Conservation (phyloP, 2,113 vertebrate genomes). For the Caretta caretta region DNA sequence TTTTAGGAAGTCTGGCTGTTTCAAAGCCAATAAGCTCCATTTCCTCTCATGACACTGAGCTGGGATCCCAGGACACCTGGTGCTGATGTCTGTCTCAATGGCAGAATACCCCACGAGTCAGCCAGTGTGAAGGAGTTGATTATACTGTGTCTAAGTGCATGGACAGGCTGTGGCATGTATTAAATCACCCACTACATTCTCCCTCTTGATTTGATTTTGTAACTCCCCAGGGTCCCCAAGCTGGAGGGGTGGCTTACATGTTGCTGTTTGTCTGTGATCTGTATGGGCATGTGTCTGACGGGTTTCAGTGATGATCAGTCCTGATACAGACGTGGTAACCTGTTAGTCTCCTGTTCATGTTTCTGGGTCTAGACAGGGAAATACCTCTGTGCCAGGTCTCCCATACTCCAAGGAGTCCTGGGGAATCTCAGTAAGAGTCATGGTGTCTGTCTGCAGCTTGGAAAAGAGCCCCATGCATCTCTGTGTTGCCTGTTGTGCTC, state of each 20-base stretch:
- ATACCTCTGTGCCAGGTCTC: not conserved
- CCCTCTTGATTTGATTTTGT: not conserved
- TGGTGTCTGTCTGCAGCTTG: not conserved
- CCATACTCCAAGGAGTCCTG: not conserved
- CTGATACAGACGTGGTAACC: not conserved
- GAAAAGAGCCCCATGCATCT: not conserved
- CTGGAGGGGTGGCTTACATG: not conserved
- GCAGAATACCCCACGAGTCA: not conserved
- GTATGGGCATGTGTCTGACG: not conserved
- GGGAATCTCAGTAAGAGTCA: rapidly evolving
- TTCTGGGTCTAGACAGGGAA: not conserved
- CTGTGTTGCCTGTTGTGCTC: not conserved
- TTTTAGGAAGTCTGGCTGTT: not conserved
- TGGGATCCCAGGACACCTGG: not conserved
- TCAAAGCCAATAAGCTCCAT: rapidly evolving
- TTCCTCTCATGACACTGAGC: rapidly evolving
- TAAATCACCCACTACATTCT: rapidly evolving
- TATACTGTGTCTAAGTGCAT: not conserved
- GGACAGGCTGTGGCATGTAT: not conserved
- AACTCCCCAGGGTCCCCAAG: not conserved
- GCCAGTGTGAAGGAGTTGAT: not conserved
- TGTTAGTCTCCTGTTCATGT: not conserved
- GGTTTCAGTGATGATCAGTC: not conserved
- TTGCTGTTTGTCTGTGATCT: not conserved
- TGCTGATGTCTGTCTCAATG: not conserved